Conservation (phyloP, 2,113 vertebrate species). For the Opisthocomus hoazin region DNA sequence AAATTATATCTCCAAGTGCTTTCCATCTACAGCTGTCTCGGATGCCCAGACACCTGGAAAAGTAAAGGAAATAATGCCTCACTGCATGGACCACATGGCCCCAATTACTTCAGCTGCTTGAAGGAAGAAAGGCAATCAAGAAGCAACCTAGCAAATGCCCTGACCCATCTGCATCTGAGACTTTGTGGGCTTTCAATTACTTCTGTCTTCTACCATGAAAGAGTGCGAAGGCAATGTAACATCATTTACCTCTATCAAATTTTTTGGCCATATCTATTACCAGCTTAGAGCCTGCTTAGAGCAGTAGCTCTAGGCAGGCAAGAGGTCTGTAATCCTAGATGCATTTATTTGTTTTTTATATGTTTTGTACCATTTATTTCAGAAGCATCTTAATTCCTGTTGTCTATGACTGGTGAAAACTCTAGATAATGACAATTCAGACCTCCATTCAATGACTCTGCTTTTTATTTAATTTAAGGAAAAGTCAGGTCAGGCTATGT, state of each 20-base stretch:
- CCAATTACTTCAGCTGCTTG: background rate
- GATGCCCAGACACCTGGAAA: background rate
- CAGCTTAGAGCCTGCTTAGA: background rate
- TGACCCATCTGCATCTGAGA: background rate
- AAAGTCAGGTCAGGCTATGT: background rate
- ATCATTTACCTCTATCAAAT: background rate
- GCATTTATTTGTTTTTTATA: background rate
- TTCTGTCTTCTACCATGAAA: background rate
- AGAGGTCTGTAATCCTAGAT: background rate
- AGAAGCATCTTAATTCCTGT: background rate
- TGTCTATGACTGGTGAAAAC: background rate
- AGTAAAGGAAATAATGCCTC: background rate
- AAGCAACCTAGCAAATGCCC: background rate
- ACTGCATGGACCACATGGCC: background rate
- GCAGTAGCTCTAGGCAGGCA: background rate
- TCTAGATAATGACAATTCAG: background rate
- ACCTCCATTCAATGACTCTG: background rate
- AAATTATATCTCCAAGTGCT: rapidly evolving
- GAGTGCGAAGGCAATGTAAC: background rate
- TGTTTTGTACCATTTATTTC: background rate
- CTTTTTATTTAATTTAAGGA: background rate
- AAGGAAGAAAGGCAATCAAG: background rate
- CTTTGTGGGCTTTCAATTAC: background rate
- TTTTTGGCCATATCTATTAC: background rate
- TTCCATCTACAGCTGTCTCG: background rate